Base-by-base conservation (phyloP, 2,888 invertebrate genomes). In the Eupeodes latifasciatus region DNA sequence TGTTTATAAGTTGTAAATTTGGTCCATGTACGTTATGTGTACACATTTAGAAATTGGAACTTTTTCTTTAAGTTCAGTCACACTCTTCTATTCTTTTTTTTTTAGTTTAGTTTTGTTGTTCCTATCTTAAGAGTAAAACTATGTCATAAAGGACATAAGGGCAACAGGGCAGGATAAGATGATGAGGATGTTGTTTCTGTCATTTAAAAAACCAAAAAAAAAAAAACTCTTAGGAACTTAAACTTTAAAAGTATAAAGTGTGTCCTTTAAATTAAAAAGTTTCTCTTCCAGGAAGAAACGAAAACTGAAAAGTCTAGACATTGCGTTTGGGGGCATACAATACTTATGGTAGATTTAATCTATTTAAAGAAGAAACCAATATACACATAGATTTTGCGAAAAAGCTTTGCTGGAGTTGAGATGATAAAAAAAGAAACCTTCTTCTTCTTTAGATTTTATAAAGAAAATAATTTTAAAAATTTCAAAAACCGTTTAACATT, bases 1-100 rank as follows among this genome's bases (percentile, higher is more conserved):
- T 80, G 61, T 80, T 80, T 44, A 40, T 40, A 55, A 80, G 80
- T 80, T 75, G 40, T 53, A 69, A 84, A 80, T 75, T 80, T 75
- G 80, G 75, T 83, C n/a, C 40, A n/a, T 69, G 53, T 59, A 59
- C 34, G 6, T 5, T 7, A 16, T 16, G n/a, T 61, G n/a, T 7
- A 11, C 36, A 7, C 36, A 36, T 6, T 1, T 14, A 11, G 7
- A 40, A 2, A 57, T 59, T 19, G 44, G 40, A 49, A 40, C 10
- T 61, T 69, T 76, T 53, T 49, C 64, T 55, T 66, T 3, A 34
- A 64, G 55, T 67, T 19, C 19, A 40, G 19, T 71, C 61, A 69
- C 49, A 51, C 47, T 49, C 59, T 40, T 40, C 16, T 5, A 53
- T 16, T 49, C 34, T 16, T 16, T 61, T 59, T 47, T 27, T 62